Evolutionary conservation across 1,140 invertebrate genomes (phyloP).

Genomic region (Daktulosphaira vitifoliae): DNA sequence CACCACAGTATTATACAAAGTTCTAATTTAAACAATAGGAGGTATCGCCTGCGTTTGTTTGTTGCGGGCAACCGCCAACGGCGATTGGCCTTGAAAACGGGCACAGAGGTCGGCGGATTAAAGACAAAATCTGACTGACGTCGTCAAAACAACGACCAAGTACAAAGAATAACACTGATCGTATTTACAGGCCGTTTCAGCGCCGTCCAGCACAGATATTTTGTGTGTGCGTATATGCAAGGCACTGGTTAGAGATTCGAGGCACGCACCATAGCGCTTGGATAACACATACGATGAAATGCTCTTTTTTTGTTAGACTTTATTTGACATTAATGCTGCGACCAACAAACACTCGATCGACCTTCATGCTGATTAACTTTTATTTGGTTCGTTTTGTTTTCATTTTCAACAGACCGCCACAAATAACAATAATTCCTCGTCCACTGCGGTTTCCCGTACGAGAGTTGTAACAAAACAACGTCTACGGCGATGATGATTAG

Average conservation of each 20-base stretch:
- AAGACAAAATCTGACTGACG: constrained; percentile 21
- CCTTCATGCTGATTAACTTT: constrained; percentile 22
- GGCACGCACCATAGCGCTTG: not conserved
- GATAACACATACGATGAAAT: too few species aligned
- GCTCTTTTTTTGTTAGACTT: constrained; percentile 22
- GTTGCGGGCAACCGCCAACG: not conserved
- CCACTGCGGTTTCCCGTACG: too few species aligned
- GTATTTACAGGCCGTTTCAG: too few species aligned
- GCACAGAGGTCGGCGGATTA: constrained; percentile 16
- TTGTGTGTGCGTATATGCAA: too few species aligned
- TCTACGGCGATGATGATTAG: constrained; percentile 12
- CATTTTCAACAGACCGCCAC: not conserved
- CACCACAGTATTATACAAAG: not conserved
- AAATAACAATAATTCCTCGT: too few species aligned
- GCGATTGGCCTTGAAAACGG: constrained; percentile 19
- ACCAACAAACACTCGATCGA: constrained; percentile 4
- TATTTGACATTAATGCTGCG: not conserved
- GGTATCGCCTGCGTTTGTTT: not conserved
- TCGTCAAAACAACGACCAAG: not conserved
- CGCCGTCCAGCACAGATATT: too few species aligned
- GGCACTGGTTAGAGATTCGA: not conserved
- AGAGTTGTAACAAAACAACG: not conserved
- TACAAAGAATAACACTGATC: not conserved
- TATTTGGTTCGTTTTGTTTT: not conserved
- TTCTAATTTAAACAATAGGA: constrained; percentile 22